A percentile compares a stretch with the other conserved stretches of the same genome.
These are phyloP conservation scores for Melanostoma scalare DNA, from an alignment of 2,888 invertebrate genomes.

Conservation along the genomic window DNA sequence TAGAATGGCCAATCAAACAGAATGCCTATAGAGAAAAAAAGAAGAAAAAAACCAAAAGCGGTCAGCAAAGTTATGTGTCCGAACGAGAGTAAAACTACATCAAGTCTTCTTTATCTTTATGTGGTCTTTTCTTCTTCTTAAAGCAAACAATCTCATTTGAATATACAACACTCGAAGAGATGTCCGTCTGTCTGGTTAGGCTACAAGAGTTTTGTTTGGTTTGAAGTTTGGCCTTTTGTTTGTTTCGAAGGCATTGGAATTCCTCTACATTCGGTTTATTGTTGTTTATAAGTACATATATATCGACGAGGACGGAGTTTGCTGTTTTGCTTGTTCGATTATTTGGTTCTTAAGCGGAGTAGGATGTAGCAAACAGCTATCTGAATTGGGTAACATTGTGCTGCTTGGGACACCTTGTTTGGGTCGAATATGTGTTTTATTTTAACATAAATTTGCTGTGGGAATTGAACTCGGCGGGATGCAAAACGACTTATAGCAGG, in stretches of 20 bases:
- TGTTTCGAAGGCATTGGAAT: constrained; percentile 40
- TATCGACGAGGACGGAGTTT: constrained; percentile 38
- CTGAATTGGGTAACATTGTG: constrained; percentile 25
- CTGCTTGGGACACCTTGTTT: constrained; percentile 59
- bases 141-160: constrained; percentile 68
- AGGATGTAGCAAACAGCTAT: constrained; percentile 32
- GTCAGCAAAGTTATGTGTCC: constrained; percentile 39
- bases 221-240: constrained; percentile 54
- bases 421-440: constrained; percentile 53
- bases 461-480: constrained; percentile 21
- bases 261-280: constrained; percentile 14
- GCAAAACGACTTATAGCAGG: constrained; percentile 12
- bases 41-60: constrained; percentile 41
- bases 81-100: constrained; percentile 26
- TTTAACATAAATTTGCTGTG: constrained; percentile 61
- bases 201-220: not conserved
- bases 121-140: constrained; percentile 38
- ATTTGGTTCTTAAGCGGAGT: not conserved
- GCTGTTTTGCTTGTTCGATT: constrained; percentile 9
- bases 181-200: constrained; percentile 29
- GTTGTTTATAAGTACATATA: constrained; percentile 23
- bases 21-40: constrained; percentile 13
- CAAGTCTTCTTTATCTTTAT: constrained; percentile 58
- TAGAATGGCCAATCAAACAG: not conserved
- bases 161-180: constrained; percentile 38